A percentile compares a stretch with the other conserved stretches of the same genome.
These are phyloP conservation scores for Dryobotodes eremita DNA, from an alignment of 2,888 invertebrate genomes.

Conservation along the genomic window DNA sequence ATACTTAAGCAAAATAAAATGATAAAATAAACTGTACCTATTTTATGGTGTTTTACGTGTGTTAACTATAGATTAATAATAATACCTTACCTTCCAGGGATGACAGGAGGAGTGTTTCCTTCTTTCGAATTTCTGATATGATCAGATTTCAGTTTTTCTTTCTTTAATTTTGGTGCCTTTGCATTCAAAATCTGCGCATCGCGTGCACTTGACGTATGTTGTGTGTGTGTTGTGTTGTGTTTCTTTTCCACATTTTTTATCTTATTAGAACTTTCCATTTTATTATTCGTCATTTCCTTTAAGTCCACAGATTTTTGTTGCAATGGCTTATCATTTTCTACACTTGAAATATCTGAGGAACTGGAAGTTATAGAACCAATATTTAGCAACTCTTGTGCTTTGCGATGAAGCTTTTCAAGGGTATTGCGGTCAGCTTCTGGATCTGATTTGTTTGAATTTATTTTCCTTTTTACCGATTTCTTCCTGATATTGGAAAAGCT, in stretches of 20 bases:
- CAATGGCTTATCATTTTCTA: slow-evolving; percentile 65
- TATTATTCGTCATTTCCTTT: slow-evolving; percentile 24
- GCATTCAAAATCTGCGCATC: slow-evolving; percentile 28
- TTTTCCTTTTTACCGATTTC: slow-evolving; percentile 56
- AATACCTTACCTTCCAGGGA: slow-evolving; percentile 56
- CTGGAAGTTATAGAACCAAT: slow-evolving; percentile 80
- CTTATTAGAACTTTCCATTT: slow-evolving; percentile 25
- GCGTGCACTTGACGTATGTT: slow-evolving; percentile 9
- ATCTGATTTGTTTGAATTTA: slow-evolving; percentile 64
- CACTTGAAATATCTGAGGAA: slow-evolving; percentile 80
- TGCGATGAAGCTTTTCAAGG: slow-evolving; percentile 84
- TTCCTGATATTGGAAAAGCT: slow-evolving; percentile 40
- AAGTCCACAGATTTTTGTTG: slow-evolving; percentile 47
- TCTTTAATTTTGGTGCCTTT: slow-evolving; percentile 49
- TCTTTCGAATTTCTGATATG: slow-evolving; percentile 46
- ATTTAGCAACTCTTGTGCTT: slow-evolving; percentile 85
- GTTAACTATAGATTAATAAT: neutral
- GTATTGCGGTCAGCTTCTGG: slow-evolving; percentile 75
- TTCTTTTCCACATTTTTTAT: slow-evolving; percentile 36
- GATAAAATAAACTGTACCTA: neutral
- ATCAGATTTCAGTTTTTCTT: slow-evolving; percentile 53
- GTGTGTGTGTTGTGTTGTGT: no score
- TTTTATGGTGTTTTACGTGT: neutral
- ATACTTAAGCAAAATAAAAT: neutral
- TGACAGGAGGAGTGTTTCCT: slow-evolving; percentile 14